These are phyloP conservation scores for Gasterosteus nipponicus DNA, from an alignment of 2,113 vertebrate species.

Conservation along the genomic window DNA sequence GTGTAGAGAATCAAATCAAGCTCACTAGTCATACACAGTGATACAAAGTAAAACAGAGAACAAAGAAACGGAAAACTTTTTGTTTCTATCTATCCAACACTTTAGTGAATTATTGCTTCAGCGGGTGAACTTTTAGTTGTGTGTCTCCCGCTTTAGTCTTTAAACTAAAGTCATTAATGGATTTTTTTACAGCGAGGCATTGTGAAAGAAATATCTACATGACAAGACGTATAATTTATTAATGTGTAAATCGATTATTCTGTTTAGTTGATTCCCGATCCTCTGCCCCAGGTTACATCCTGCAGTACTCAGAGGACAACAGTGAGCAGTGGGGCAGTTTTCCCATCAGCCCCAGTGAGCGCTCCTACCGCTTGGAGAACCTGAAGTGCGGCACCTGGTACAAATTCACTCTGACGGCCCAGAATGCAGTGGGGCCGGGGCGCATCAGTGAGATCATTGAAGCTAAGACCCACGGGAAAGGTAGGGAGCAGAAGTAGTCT, in stretches of 20 bases:
- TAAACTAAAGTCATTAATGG: not conserved
- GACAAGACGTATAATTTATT: not conserved
- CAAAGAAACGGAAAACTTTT: too few species aligned
- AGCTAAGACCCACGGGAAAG: conserved; percentile 97
- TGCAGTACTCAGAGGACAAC: conserved; percentile 98
- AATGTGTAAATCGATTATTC: not conserved
- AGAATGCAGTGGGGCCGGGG: conserved; percentile 96
- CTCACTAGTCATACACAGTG: not conserved
- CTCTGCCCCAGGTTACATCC: conserved; percentile 87
- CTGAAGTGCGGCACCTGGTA: conserved; percentile 99
- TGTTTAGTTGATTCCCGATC: not conserved
- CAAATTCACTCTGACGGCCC: conserved; percentile 98
- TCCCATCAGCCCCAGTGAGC: conserved; percentile 97
- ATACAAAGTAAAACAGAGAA: not conserved
- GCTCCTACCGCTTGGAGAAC: conserved; percentile 93
- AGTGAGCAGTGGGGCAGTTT: conserved; percentile 99
- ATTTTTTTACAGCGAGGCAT: not conserved
- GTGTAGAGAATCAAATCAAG: not conserved
- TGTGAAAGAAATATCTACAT: not conserved
- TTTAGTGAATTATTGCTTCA: not conserved
- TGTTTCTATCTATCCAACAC: not conserved
- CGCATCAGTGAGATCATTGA: conserved; percentile 99
- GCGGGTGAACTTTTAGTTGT: not conserved
- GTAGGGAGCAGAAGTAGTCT: conserved; percentile 61
- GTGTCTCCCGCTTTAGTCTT: not conserved